Evolutionary conservation across 2,113 vertebrate genomes (phyloP).

Genomic region (Sander lucioperca): DNA sequence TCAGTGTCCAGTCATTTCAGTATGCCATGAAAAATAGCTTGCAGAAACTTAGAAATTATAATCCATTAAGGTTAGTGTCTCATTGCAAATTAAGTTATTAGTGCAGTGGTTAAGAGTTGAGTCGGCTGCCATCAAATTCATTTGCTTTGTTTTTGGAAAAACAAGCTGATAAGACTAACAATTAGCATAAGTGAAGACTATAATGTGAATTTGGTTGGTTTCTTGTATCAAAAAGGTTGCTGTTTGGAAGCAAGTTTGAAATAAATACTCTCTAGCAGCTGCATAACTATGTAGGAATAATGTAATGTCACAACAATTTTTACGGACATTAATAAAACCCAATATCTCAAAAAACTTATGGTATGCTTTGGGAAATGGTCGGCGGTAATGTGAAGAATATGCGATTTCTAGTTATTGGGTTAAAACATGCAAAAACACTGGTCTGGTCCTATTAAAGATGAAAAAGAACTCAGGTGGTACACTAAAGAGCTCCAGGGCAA

Average conservation of each 20-base stretch:
- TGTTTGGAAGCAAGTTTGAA: neutral
- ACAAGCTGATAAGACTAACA: neutral
- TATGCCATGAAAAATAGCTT: slow-evolving; percentile 13
- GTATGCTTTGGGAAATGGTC: slow-evolving; percentile 5
- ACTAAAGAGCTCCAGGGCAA: slow-evolving; percentile 52
- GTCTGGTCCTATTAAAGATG: slow-evolving; percentile 56
- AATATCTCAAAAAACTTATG: neutral
- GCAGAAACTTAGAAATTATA: neutral
- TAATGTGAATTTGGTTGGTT: neutral
- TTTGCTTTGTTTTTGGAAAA: neutral
- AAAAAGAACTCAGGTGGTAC: slow-evolving; percentile 53
- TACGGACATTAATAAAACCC: neutral
- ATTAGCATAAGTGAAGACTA: neutral
- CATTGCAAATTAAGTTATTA: neutral
- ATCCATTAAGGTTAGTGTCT: neutral
- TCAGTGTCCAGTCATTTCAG: neutral
- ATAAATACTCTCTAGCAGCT: neutral
- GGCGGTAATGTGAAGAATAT: neutral
- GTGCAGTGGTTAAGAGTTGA: neutral
- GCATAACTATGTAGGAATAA: neutral
- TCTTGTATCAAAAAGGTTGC: neutral
- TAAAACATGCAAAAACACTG: slow-evolving; percentile 33
- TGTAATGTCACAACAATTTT: neutral
- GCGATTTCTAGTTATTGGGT: slow-evolving; percentile 34
- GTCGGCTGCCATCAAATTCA: neutral